Conservation (phyloP, 2,888 invertebrate species). For the Aphidoletes aphidimyza region DNA sequence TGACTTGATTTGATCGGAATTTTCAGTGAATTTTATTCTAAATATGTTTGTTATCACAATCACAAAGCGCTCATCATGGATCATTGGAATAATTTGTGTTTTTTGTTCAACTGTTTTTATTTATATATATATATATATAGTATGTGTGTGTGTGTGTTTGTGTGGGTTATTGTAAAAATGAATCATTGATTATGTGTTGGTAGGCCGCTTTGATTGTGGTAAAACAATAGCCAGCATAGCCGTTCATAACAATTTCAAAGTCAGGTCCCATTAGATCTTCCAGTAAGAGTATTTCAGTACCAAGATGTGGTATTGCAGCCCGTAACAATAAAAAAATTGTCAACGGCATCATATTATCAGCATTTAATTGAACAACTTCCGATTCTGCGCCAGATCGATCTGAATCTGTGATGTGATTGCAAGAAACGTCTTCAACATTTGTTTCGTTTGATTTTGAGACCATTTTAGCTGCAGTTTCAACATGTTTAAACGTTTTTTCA, state of each 20-base stretch:
- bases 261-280: constrained; percentile 65
- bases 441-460: not conserved
- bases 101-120: not conserved
- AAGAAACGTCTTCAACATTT: not conserved
- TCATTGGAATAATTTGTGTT: not conserved
- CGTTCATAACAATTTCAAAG: constrained; percentile 65
- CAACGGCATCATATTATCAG: constrained; percentile 66
- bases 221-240: constrained; percentile 65
- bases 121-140: no score
- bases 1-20: no score
- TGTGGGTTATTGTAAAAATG: constrained; percentile 55
- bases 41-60: no score
- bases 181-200: constrained; percentile 57
- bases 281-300: constrained; percentile 65
- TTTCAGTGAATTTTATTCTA: no score
- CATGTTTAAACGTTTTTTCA: constrained; percentile 64
- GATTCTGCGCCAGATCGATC: not conserved
- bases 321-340: constrained; percentile 64
- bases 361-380: constrained; percentile 59
- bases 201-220: constrained; percentile 64
- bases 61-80: no score
- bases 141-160: not conserved
- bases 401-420: not conserved
- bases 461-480: constrained; percentile 61
- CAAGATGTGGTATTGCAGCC: constrained; percentile 65